Percentiles rank a stretch among this genome's conserved stretches.
Evolutionary conservation across 2,797 vertebrate genomes (phyloP).

Genomic region (Crenuchus spilurus): DNA sequence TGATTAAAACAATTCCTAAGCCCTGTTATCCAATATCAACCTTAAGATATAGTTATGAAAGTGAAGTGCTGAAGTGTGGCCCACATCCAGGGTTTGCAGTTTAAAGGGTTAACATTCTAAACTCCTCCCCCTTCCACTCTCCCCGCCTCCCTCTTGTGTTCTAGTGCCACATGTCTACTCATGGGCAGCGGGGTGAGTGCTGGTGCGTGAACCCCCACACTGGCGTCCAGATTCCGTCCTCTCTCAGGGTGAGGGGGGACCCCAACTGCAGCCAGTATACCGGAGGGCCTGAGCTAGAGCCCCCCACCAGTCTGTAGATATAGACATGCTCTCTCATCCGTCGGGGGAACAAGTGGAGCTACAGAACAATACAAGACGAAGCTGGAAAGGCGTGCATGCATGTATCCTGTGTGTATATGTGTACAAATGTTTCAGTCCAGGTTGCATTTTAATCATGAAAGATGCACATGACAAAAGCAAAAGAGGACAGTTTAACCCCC

Average conservation of each 20-base stretch:
- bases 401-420: conserved; percentile 47
- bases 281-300: conserved; percentile 65
- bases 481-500: conserved; percentile 27
- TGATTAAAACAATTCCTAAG: no score
- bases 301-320: conserved; percentile 59
- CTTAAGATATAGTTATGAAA: not conserved
- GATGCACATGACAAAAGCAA: conserved; percentile 49
- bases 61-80: no score
- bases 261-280: conserved; percentile 92
- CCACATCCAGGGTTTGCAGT: no score
- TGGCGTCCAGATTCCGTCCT: conserved; percentile 83
- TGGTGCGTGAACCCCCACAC: conserved; percentile 95
- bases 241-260: conserved; percentile 88
- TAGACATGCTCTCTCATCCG: conserved; percentile 45
- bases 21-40: no score
- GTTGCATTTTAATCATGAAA: conserved; percentile 53
- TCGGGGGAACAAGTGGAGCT: conserved; percentile 15
- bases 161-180: conserved; percentile 97
- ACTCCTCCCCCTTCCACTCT: conserved; percentile 12
- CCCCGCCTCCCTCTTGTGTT: conserved; percentile 59
- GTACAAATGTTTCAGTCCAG: conserved; percentile 36
- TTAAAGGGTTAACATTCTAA: conserved; percentile 25
- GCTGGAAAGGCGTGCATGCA: conserved; percentile 48
- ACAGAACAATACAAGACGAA: conserved; percentile 46
- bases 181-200: conserved; percentile 94